Base-by-base conservation (phyloP, 2,113 vertebrate species). In the Daubentonia madagascariensis region DNA sequence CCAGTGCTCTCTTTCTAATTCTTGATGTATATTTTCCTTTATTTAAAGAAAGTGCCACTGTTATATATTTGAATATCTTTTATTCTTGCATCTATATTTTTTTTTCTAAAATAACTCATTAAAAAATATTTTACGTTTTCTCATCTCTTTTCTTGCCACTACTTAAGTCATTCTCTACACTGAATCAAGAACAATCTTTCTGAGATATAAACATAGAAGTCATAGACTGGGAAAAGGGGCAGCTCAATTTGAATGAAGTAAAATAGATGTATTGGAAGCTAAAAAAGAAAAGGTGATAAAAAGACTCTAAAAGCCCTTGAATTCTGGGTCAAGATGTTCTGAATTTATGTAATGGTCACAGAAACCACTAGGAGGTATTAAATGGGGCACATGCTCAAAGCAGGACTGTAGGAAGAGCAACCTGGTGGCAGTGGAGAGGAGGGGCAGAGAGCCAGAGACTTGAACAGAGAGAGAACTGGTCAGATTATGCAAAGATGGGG, bases 401-500 rank as follows among this genome's bases (percentile, higher is more conserved):
- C 20, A 16, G 89, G 18, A n/a, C 5, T 32, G 5, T 23, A 65
- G n/a, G 20, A 92, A 45, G 12, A 85, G 17, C 2, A 59, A 54
- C 3, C 3, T 32, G 13, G 3, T 8, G 23, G 17, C 0, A 83
- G 1, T 13, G 9, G 8, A 68, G 13, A 65, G 4, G 23, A 54
- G 1, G 0, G 20, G 2, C 0, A 11, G 45, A 57, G 4, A 85
- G 5, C 0, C 14, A 68, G 22, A 54, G 25, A 52, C 12, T 8
- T 1, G 28, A 17, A 35, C 9, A 32, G 0, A 79, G 3, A 54
- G 1, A 70, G 11, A 61, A 72, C 30, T 23, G 18, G 5, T 59
- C 16, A n/a, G 12, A 70, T 40, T 35, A 1, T 2, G 4, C 8
- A 73, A 73, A 87, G 25, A 50, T 17, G 6, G 7, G 75, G 48